A percentile compares a stretch with the other conserved stretches of the same genome.
Evolutionary conservation across 2,797 vertebrate species (phyloP).

Genomic region (Galaxias olidus): DNA sequence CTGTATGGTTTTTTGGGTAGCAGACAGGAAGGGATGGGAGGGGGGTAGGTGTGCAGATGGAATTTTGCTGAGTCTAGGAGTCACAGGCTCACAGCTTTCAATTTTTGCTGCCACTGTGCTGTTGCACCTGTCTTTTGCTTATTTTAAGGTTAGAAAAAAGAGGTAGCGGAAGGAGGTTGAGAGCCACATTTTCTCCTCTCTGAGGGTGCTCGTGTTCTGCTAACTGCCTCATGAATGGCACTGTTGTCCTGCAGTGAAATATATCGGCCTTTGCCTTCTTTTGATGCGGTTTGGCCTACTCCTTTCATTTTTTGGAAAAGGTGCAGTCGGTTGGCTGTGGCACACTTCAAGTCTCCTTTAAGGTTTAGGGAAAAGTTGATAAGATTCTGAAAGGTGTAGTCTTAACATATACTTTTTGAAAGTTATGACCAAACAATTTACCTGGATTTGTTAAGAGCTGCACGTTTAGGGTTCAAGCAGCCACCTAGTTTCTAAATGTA

Average conservation of each 20-base stretch:
- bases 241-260: slow-evolving; percentile 75
- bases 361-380: slow-evolving; percentile 54
- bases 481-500: slow-evolving; percentile 28
- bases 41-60: slow-evolving; percentile 55
- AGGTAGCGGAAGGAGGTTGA: slow-evolving; percentile 66
- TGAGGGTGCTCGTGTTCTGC: slow-evolving; percentile 66
- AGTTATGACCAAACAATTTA: slow-evolving; percentile 38
- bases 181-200: slow-evolving; percentile 65
- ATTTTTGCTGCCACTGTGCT: slow-evolving; percentile 52
- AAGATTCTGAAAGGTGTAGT: slow-evolving; percentile 36
- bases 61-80: slow-evolving; percentile 66
- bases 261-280: slow-evolving; percentile 69
- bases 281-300: slow-evolving; percentile 71
- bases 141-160: slow-evolving; percentile 72
- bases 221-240: slow-evolving; percentile 70
- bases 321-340: slow-evolving; percentile 27
- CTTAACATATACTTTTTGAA: slow-evolving; percentile 22
- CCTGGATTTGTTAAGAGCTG: slow-evolving; percentile 28
- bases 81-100: slow-evolving; percentile 53
- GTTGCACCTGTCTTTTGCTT: slow-evolving; percentile 78
- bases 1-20: slow-evolving; percentile 32
- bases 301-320: slow-evolving; percentile 63
- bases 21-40: slow-evolving; percentile 15
- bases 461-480: slow-evolving; percentile 13
- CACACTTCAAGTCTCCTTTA: slow-evolving; percentile 25